Evolutionary conservation across 2,797 vertebrate species (phyloP).

Genomic region (Loris lydekkerianus): DNA sequence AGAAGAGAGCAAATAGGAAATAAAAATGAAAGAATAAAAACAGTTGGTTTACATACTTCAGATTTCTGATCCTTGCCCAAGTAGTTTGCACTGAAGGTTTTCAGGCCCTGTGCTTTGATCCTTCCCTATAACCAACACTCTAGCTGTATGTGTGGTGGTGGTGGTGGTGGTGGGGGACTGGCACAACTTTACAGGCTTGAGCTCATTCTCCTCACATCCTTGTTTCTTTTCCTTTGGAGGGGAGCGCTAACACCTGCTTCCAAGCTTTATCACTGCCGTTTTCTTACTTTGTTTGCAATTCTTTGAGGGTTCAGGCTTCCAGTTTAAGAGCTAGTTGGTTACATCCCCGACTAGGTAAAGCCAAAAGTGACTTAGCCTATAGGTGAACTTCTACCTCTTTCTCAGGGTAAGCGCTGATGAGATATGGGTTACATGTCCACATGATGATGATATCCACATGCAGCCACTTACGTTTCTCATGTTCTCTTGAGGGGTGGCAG

Average conservation of each 20-base stretch:
- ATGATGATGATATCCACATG: not conserved
- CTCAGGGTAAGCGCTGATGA: not conserved
- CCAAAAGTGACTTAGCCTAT: not conserved
- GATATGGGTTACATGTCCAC: not conserved
- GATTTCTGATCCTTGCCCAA: not conserved
- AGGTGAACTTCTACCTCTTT: not conserved
- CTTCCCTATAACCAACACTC: not conserved
- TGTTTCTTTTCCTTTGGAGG: conserved; percentile 35
- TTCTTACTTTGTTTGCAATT: not conserved
- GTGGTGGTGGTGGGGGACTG: not conserved
- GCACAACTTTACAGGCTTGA: not conserved
- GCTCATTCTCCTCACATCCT: not conserved
- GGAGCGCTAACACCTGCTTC: not conserved
- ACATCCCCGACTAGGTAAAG: not conserved
- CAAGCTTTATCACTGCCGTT: not conserved
- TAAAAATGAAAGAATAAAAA: not conserved
- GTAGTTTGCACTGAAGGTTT: not conserved
- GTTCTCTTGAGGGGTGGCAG: not conserved
- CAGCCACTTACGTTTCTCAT: not conserved
- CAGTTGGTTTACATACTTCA: not conserved
- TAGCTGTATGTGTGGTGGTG: not conserved
- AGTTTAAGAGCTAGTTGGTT: not conserved
- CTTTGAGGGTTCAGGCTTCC: conserved; percentile 13
- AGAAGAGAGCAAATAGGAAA: not conserved
- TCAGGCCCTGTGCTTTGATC: not conserved